Conservation (phyloP, 2,797 vertebrate genomes). For the Hoplostethus atlanticus region DNA sequence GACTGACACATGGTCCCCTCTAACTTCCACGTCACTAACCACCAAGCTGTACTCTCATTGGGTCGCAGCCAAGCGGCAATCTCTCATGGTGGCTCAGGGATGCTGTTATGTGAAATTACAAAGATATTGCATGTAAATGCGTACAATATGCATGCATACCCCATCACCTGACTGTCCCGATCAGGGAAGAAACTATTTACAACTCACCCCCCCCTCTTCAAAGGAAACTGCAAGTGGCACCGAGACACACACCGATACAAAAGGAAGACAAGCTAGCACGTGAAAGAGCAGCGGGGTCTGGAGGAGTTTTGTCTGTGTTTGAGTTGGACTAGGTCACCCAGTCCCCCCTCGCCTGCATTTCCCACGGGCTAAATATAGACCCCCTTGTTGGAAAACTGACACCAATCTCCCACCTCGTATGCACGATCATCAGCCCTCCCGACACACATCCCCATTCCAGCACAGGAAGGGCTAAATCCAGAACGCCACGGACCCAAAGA, state of each 20-base stretch:
- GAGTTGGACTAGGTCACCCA: conserved; percentile 38
- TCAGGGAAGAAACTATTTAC: conserved; percentile 1
- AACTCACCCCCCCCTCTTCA: conserved; percentile 64
- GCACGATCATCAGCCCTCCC: conserved; percentile 35
- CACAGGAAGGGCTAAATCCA: conserved; percentile 44
- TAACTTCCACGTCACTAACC: conserved; percentile 16
- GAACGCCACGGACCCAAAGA: conserved; percentile 1
- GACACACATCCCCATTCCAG: conserved; percentile 47
- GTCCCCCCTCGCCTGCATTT: conserved; percentile 27
- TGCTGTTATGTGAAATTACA: conserved; percentile 5
- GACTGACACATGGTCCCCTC: conserved; percentile 62
- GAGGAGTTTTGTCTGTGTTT: conserved; percentile 33
- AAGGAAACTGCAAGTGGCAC: background rate
- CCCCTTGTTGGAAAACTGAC: conserved; percentile 70
- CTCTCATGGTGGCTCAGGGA: background rate
- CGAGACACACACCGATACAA: background rate
- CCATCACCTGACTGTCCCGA: background rate
- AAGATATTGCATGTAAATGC: background rate
- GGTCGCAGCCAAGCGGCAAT: conserved; percentile 9
- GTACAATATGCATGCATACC: background rate
- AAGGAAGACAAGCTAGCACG: conserved; percentile 23
- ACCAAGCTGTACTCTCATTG: conserved; percentile 27
- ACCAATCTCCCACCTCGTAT: conserved; percentile 50
- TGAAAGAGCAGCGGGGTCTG: conserved; percentile 28
- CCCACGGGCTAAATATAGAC: conserved; percentile 78